Base-by-base conservation (phyloP, 2,113 vertebrate genomes). In the Bos indicus region DNA sequence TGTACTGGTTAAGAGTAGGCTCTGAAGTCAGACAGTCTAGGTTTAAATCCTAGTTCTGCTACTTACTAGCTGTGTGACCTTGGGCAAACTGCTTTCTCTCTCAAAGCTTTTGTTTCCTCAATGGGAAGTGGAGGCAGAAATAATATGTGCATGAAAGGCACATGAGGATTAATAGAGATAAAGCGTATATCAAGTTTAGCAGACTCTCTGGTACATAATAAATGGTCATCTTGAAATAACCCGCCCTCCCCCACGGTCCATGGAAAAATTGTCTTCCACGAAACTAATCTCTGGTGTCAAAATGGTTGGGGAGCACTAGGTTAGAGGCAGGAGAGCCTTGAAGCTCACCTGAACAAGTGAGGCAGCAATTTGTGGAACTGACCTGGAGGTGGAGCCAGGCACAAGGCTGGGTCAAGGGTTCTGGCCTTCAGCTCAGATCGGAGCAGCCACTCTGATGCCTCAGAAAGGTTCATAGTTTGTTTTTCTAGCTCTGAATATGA, bases 81-180 rank as follows among this genome's bases (percentile, higher is more conserved):
- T 80, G 46, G 25, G 67, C 28, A 95, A 93, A 97, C 25, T 46
- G 46, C 51, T 96, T 97, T 57, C 40, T 92, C 59, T 94, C 94
- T 85, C 91, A 91, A 95, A 85, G 54, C 48, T 88, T 97, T 85
- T 52, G 54, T 59, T 67, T 82, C 71, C 48, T 97, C 30, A 2
- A 40, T 84, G 23, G 85, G 96, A 96, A 91, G 12, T 93, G 19
- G 48, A 93, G 57, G 78, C 59, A 91, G 91, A 97, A 97, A 95
- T 95, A 88, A 82, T 86, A 80, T 25, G 10, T 64, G 54, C 92
- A 89, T 46, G 19, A 19, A 62, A 92, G n/a, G 71, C 62, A 46
- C 17, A 3, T 40, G 30, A 91, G 36, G 33, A 91, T 62, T 64
- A 43, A 96, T 54, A 94, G 64, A 95, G 54, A 88, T 7, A 60